Base-by-base conservation (phyloP, 2,888 invertebrate species). In the Chloroclysta siterata region DNA sequence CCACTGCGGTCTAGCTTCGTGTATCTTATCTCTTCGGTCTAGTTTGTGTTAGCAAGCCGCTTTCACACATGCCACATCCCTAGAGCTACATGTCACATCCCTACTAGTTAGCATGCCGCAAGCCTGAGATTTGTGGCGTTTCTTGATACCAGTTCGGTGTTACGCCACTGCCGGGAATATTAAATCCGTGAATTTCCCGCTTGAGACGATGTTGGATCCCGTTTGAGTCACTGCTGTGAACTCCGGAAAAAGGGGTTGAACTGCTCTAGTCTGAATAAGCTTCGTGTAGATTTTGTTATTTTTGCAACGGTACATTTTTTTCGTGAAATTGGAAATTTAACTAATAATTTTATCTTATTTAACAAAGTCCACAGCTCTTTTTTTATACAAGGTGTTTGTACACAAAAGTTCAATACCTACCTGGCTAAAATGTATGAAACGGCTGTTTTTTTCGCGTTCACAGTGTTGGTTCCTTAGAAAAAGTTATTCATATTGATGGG, bases 101-200 rank as follows among this genome's bases (percentile, higher is more conserved):
- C 65, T 60, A 60, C 64, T 65, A 64, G 65, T 65, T 68, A 61
- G 78, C 80, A 80, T 76, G 76, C 82, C 79, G 70, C 78, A 73
- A 76, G 76, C 80, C 77, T 72, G 82, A 85, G 86, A 86, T 85
- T 84, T 85, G 87, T 78, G 80, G 80, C 70, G 78, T 78, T 81
- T 81, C 83, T 79, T 84, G 83, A 80, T 85, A 82, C 74, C 80
- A 81, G 76, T 84, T 79, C 77, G 76, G 79, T 82, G 83, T 84
- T 86, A 87, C 85, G 82, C 87, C 83, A 80, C 82, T 78, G 79
- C 77, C 73, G 82, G 82, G 87, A 88, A 87, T 87, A 86, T 83
- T 85, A 85, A 89, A 82, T 76, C 78, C 76, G 73, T 67, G 74
- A 73, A 78, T 72, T 72, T 72, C 70, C 59, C 70, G 56, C 50